A percentile compares a stretch with the other conserved stretches of the same genome.
phyloP scores from a whole-genome alignment of 2,113 vertebrate species.

The Pteronura brasiliensis region DNA sequence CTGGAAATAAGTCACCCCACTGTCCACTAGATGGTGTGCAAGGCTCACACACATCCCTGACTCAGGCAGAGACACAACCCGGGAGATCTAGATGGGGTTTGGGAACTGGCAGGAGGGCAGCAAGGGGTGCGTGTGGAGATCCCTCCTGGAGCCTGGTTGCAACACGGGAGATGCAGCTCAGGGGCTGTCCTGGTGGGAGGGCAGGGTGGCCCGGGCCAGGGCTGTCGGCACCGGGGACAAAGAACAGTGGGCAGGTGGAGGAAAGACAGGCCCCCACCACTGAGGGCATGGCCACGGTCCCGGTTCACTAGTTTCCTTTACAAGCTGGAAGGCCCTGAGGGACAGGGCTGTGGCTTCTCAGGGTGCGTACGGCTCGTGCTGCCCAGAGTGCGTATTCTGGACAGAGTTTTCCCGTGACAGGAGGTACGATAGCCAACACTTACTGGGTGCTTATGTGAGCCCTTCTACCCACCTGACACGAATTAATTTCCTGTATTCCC shows the following conservation, averaged over 20 bases:
- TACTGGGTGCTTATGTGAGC: background rate
- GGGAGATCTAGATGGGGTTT: background rate
- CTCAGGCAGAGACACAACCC: background rate
- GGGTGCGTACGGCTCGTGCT: background rate
- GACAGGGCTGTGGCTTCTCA: background rate
- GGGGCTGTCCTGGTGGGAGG: background rate
- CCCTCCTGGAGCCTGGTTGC: background rate
- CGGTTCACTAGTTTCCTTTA: background rate
- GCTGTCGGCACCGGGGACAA: too few species aligned
- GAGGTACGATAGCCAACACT: background rate
- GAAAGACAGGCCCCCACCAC: background rate
- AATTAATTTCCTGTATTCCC: background rate
- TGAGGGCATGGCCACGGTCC: background rate
- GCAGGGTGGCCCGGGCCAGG: background rate
- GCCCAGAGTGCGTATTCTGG: too few species aligned
- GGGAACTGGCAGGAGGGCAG: background rate
- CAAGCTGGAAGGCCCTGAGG: background rate
- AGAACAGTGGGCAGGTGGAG: background rate
- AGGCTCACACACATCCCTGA: background rate
- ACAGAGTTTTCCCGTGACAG: background rate
- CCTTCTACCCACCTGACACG: background rate
- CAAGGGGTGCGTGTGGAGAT: background rate
- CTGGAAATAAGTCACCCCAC: background rate
- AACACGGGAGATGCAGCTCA: background rate
- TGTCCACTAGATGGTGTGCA: conserved; percentile 80